These are phyloP conservation scores for Hylia prasina DNA, from an alignment of 2,113 vertebrate species.

Conservation along the genomic window DNA sequence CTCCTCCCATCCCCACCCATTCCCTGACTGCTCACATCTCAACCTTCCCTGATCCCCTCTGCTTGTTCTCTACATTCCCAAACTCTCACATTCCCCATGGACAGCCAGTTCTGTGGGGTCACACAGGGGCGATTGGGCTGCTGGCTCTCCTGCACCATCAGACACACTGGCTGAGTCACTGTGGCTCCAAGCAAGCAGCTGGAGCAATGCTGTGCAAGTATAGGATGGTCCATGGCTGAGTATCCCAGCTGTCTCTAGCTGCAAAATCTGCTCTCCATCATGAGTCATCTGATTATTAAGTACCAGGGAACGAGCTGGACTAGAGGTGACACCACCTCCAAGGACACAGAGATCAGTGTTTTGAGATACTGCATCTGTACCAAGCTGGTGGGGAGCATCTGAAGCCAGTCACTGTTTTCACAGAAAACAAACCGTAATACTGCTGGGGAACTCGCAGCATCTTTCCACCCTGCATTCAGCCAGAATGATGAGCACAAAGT, in stretches of 20 bases:
- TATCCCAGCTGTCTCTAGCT: background rate
- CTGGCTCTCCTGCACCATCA: background rate
- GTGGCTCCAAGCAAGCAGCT: background rate
- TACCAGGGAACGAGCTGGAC: background rate
- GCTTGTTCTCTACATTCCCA: background rate
- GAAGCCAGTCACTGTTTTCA: background rate
- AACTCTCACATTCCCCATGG: rapidly evolving
- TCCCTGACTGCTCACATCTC: background rate
- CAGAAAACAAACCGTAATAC: background rate
- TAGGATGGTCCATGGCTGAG: background rate
- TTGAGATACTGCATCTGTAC: background rate
- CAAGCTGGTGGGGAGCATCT: background rate
- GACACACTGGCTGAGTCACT: background rate
- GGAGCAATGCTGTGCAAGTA: background rate
- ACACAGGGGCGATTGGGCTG: rapidly evolving
- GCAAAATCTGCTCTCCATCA: background rate
- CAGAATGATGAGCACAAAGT: background rate
- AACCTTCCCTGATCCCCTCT: background rate
- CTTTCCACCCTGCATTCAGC: background rate
- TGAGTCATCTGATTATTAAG: background rate
- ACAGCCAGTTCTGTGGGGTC: background rate
- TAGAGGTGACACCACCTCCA: background rate
- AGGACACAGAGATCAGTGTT: background rate
- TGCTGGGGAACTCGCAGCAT: background rate
- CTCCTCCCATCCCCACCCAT: background rate